Evolutionary conservation across 2,888 invertebrate species (phyloP).

Genomic region (Linnaemya vulpina): DNA sequence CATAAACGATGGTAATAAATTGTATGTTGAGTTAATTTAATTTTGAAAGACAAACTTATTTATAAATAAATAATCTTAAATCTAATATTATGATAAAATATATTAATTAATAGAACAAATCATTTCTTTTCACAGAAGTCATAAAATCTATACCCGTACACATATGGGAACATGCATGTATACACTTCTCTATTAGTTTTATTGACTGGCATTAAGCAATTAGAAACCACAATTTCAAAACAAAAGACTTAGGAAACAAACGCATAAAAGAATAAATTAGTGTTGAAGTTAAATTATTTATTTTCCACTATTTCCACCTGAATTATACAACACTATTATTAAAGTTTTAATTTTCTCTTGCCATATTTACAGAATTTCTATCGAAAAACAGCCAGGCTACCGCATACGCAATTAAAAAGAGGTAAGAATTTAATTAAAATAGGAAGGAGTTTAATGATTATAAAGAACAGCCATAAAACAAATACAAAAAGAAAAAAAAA

Average conservation of each 20-base stretch:
- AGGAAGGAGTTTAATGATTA: background rate
- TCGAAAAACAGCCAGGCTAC: slow-evolving; percentile 12
- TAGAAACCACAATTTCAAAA: background rate
- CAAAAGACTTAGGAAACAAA: slow-evolving; percentile 44
- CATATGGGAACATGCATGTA: too few relatives aligned
- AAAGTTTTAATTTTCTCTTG: slow-evolving; percentile 18
- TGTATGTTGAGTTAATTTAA: background rate
- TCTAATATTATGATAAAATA: background rate
- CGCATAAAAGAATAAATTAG: background rate
- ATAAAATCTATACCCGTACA: background rate
- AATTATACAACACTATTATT: slow-evolving; percentile 47
- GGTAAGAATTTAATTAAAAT: slow-evolving; percentile 64
- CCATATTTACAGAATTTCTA: slow-evolving; percentile 48
- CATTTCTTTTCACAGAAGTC: background rate
- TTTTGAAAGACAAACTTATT: background rate
- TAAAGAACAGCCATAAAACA: slow-evolving; percentile 2
- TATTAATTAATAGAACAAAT: background rate
- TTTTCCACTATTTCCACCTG: slow-evolving; percentile 10
- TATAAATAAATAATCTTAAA: background rate
- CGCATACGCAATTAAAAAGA: slow-evolving; percentile 41
- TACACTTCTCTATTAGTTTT: background rate
- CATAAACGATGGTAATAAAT: too few relatives aligned
- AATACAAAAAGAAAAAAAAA: background rate
- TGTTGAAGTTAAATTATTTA: background rate
- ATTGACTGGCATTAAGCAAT: slow-evolving; percentile 22